Evolutionary conservation across 2,797 vertebrate species (phyloP).

Genomic region (Microctenopoma stevenorrisi): DNA sequence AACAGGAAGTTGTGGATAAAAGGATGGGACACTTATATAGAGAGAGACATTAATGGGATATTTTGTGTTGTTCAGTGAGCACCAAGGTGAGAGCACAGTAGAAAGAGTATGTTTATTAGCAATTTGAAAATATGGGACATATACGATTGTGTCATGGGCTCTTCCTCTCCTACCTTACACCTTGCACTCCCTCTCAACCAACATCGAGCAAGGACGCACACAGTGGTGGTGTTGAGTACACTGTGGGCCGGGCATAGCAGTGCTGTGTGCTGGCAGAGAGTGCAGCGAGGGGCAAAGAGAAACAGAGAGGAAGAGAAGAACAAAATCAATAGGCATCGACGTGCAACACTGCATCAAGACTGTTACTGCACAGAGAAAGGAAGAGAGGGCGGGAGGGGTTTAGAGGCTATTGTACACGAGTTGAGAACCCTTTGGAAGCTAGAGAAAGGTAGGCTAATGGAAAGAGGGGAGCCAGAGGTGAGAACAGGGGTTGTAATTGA

Average conservation of each 20-base stretch:
- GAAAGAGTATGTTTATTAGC: neutral
- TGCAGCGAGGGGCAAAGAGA: constrained; percentile 51
- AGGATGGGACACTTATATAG: neutral
- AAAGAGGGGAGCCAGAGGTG: constrained; percentile 26
- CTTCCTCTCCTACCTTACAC: constrained; percentile 20
- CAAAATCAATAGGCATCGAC: constrained; percentile 75
- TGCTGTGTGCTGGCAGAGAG: constrained; percentile 48
- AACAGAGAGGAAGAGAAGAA: constrained; percentile 53
- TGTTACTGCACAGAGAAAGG: constrained; percentile 62
- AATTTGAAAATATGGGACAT: neutral
- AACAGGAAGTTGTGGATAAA: constrained; percentile 44
- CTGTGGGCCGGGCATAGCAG: constrained; percentile 46
- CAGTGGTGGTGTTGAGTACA: constrained; percentile 30
- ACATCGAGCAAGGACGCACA: constrained; percentile 21
- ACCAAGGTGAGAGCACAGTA: constrained; percentile 25
- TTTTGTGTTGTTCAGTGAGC: neutral
- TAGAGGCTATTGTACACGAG: constrained; percentile 33
- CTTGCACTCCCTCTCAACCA: constrained; percentile 21
- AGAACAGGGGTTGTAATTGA: constrained; percentile 38
- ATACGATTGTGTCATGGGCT: neutral
- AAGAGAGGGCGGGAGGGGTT: constrained; percentile 3
- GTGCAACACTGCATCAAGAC: constrained; percentile 78
- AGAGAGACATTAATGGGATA: neutral
- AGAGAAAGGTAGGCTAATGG: constrained; percentile 28
- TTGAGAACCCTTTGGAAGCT: constrained; percentile 28